phyloP scores from a whole-genome alignment of 2,888 invertebrate genomes.

The Harpalus rufipes region DNA sequence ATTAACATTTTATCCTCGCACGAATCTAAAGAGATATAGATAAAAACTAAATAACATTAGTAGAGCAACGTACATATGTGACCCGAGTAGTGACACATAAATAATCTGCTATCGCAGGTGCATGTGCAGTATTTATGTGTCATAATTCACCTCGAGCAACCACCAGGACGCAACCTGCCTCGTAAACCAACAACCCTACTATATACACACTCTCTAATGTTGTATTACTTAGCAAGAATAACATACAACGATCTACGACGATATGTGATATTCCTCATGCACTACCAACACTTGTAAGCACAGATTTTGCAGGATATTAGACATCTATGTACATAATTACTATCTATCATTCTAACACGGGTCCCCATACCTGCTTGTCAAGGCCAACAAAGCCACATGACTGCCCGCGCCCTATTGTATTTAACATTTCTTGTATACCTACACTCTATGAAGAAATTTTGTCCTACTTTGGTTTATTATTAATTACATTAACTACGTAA shows the following conservation, averaged over 20 bases:
- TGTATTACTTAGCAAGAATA: background rate
- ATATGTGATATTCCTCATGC: background rate
- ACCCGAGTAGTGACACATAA: conserved; percentile 27
- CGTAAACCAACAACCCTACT: background rate
- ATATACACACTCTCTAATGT: background rate
- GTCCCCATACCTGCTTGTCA: no score
- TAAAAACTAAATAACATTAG: background rate
- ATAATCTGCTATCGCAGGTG: conserved; percentile 49
- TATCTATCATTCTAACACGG: no score
- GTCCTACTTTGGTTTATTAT: no score
- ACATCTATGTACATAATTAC: no score
- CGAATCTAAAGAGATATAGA: background rate
- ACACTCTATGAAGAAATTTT: no score
- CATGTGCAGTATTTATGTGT: conserved; percentile 49
- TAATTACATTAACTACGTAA: no score
- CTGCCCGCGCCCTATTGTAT: no score
- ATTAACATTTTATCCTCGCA: no score
- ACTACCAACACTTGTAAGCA: background rate
- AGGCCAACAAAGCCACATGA: no score
- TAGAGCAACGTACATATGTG: conserved; percentile 18
- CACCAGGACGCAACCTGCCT: background rate
- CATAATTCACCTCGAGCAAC: conserved; percentile 42
- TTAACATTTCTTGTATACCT: no score
- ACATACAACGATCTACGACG: background rate
- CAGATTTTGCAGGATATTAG: no score